Percentiles rank a stretch among this genome's conserved stretches.
These are phyloP conservation scores for Lynx canadensis DNA, from an alignment of 2,113 vertebrate genomes.

Conservation along the genomic window DNA sequence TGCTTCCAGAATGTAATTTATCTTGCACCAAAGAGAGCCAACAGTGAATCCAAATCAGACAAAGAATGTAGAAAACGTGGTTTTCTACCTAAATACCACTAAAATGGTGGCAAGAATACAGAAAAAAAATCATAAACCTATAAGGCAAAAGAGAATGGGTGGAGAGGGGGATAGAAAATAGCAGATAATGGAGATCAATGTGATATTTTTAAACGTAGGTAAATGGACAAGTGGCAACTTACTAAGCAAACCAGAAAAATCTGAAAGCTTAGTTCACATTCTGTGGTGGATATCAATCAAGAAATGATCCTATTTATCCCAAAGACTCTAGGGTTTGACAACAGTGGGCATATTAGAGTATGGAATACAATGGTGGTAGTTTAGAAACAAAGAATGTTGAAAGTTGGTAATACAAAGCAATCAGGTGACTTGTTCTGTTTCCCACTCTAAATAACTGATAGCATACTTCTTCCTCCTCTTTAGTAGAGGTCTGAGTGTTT, in stretches of 20 bases:
- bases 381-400: not conserved
- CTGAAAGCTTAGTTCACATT: not conserved
- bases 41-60: constrained; percentile 56
- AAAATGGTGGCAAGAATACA: not conserved
- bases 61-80: not conserved
- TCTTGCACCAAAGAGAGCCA: constrained; percentile 49
- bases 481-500: not conserved
- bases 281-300: not conserved
- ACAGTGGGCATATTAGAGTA: not conserved
- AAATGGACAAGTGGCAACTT: not conserved
- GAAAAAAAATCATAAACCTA: not conserved
- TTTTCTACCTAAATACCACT: not conserved
- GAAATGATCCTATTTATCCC: not conserved
- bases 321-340: not conserved
- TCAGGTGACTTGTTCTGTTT: not conserved
- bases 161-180: not conserved
- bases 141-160: not conserved
- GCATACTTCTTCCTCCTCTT: not conserved
- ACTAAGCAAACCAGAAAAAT: not conserved
- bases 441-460: not conserved
- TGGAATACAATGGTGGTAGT: not conserved
- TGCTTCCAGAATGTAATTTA: constrained; percentile 34
- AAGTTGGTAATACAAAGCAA: not conserved
- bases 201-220: not conserved
- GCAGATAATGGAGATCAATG: not conserved